Evolutionary conservation across 2,797 vertebrate genomes (phyloP), one percentile per base, ranked within the genome.

Genomic region (Nannoperca obscura): DNA sequence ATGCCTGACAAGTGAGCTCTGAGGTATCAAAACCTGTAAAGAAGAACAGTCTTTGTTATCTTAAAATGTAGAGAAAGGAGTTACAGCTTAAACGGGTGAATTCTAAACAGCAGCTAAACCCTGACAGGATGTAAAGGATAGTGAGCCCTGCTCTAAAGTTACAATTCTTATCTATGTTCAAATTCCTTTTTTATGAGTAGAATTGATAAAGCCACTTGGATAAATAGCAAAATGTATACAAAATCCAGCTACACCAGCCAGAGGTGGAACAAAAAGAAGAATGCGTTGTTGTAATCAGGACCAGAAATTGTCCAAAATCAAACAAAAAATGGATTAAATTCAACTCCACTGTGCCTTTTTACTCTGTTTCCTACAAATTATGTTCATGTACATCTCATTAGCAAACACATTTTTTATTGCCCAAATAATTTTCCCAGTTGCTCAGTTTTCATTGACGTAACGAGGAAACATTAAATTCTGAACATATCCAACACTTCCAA

Each of bases 71-170:
- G 38, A 67, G 49, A 73, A 69, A 84, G 40, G 38, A 40, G 50
- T 38, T 44, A 11, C 9, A 50, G 67, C 61, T 71, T 27, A 71
- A 81, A 65, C 0, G 22, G 57, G 2, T 76, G 68, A 80, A 60
- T 76, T 69, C 34, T 65, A 55, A 76, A 69, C 67, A 50, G 44
- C 34, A 71, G 76, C 68, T 69, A 32, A 80, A 77, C n/a, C 34
- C 55, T 61, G 64, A 61, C 65, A 55, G 74, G 59, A 57, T 44
- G 58, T 69, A 68, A 67, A 59, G 53, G 73, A 76, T 40, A 68
- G n/a, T 58, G 72, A 68, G 68, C 42, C 20, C 17, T 30, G 65
- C 65, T 78, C 11, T 24, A 30, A 66, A 55, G 3, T 44, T 17
- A 30, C 22, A 67, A 15, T 62, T 27, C 57, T 72, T 77, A 63